phyloP scores from a whole-genome alignment of 2,888 invertebrate species.

The Griposia aprilina region DNA sequence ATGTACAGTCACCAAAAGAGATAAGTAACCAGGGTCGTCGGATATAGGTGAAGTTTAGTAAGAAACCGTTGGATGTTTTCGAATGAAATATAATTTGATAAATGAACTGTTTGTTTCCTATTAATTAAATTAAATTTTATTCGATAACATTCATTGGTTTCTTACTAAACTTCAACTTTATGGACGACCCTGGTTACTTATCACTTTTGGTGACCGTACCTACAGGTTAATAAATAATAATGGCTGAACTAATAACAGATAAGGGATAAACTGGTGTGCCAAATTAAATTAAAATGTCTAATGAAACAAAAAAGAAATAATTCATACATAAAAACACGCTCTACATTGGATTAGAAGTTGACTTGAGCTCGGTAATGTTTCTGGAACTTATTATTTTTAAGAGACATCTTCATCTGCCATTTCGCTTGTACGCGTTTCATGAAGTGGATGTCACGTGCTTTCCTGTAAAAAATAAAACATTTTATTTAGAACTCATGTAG shows the following conservation, averaged over 20 bases:
- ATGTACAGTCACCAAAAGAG: too few species aligned
- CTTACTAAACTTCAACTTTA: too few species aligned
- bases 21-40: too few species aligned
- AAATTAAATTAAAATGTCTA: conserved; percentile 40
- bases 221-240: neutral
- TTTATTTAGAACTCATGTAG: neutral
- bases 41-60: too few species aligned
- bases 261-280: conserved; percentile 2
- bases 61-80: too few species aligned
- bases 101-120: too few species aligned
- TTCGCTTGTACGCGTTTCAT: conserved; percentile 95
- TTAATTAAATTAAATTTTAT: too few species aligned
- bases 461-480: conserved; percentile 86
- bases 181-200: too few species aligned
- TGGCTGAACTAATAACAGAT: neutral
- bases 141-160: too few species aligned
- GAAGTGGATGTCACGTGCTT: conserved; percentile 95
- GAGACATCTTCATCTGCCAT: conserved; percentile 94
- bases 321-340: conserved; percentile 24
- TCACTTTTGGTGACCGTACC: too few species aligned
- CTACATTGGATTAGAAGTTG: conserved; percentile 91
- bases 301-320: conserved; percentile 32
- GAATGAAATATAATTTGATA: too few species aligned
- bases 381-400: conserved; percentile 95
- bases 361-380: conserved; percentile 95